A percentile compares a stretch with the other conserved stretches of the same genome.
Conservation (phyloP, 2,888 invertebrate species). For the Ecdyonurus torrentis region DNA sequence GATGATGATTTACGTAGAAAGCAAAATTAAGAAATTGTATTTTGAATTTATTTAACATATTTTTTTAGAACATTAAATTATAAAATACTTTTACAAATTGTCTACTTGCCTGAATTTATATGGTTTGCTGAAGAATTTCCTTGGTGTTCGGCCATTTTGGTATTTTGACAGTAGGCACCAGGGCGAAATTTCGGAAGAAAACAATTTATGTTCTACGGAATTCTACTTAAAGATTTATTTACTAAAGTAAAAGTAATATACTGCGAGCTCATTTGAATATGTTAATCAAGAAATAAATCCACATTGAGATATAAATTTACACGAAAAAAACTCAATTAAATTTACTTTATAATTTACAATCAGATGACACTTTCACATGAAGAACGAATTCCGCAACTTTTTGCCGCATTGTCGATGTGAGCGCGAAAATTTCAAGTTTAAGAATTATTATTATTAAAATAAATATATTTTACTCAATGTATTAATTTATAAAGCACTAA, state of each 20-base stretch:
- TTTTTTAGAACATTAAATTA: background rate
- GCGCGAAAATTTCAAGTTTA: too few relatives aligned
- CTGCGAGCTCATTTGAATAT: background rate
- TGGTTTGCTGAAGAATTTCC: constrained; percentile 44
- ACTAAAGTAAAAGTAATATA: background rate
- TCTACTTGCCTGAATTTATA: constrained; percentile 30
- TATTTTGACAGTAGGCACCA: constrained; percentile 22
- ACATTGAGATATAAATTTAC: background rate
- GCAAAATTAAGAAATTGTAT: too few relatives aligned
- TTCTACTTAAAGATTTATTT: background rate
- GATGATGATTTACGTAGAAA: too few relatives aligned
- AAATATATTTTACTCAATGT: too few relatives aligned
- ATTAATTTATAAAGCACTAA: too few relatives aligned
- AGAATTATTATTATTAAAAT: too few relatives aligned
- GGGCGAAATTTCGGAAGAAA: background rate
- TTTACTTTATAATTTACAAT: background rate
- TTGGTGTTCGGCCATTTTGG: constrained; percentile 54
- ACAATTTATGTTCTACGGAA: background rate
- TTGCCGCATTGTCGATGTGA: background rate
- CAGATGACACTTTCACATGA: background rate
- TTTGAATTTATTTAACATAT: background rate
- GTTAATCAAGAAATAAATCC: background rate
- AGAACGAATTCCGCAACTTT: background rate
- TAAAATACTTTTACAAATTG: too few relatives aligned
- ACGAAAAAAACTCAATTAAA: background rate